Evolutionary conservation across 2,113 vertebrate species (phyloP).

Genomic region (Neofelis nebulosa): DNA sequence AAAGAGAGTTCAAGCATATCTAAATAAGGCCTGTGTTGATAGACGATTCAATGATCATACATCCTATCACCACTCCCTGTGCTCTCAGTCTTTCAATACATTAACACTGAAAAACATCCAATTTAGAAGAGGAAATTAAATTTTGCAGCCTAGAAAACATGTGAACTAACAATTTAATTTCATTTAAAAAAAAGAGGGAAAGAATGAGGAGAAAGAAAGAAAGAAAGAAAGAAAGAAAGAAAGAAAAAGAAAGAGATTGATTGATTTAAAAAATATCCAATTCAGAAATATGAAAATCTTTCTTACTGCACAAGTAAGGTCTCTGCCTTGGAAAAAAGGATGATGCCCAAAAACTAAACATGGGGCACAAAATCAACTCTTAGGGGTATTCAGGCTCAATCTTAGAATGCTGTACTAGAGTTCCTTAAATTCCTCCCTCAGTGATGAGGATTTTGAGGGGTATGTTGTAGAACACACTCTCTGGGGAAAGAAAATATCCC

Average conservation of each 20-base stretch:
- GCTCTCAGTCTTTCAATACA: neutral
- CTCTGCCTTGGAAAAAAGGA: neutral
- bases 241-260: conserved; percentile 61
- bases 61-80: neutral
- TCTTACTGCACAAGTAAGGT: neutral
- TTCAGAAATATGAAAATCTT: neutral
- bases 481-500: neutral
- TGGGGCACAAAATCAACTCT: neutral
- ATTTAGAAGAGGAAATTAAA: neutral
- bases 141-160: neutral
- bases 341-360: neutral
- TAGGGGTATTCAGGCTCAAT: neutral
- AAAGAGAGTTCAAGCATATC: neutral
- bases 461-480: neutral
- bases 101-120: neutral
- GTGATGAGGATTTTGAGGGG: neutral
- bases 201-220: neutral
- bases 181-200: neutral
- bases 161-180: neutral
- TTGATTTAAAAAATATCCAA: neutral
- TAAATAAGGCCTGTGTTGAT: neutral
- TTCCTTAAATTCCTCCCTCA: neutral
- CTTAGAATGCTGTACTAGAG: neutral
- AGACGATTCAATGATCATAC: neutral
- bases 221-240: neutral